A percentile compares a stretch with the other conserved stretches of the same genome.
These are phyloP conservation scores for Pteromalus puparum DNA, from an alignment of 1,140 invertebrate species.

Conservation along the genomic window DNA sequence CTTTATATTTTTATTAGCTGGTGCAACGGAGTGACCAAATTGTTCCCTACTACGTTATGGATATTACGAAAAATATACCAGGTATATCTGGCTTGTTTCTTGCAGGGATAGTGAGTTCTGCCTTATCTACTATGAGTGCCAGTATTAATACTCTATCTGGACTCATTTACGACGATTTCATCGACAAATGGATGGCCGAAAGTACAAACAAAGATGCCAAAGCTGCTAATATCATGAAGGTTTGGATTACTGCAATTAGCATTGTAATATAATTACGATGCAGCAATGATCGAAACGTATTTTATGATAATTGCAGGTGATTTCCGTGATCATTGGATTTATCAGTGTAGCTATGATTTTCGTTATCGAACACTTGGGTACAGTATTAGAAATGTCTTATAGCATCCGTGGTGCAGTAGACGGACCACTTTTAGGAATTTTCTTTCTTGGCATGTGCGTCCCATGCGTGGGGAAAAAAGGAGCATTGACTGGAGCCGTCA, in stretches of 20 bases:
- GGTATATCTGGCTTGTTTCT: conserved; percentile 83
- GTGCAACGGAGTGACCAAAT: conserved; percentile 73
- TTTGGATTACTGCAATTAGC: conserved; percentile 1
- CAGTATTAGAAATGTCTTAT: conserved; percentile 70
- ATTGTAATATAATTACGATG: no score
- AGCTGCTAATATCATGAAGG: conserved; percentile 69
- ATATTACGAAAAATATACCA: conserved; percentile 74
- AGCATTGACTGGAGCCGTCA: conserved; percentile 74
- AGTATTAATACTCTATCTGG: conserved; percentile 77
- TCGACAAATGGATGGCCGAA: conserved; percentile 67
- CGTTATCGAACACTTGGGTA: conserved; percentile 69
- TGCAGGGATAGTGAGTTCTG: conserved; percentile 82
- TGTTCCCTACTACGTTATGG: conserved; percentile 79
- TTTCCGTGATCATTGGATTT: conserved; percentile 70
- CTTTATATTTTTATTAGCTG: conserved; percentile 38
- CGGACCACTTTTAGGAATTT: conserved; percentile 76
- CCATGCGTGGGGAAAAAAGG: conserved; percentile 75
- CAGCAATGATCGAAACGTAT: no score
- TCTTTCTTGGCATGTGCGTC: conserved; percentile 76
- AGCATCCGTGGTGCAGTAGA: conserved; percentile 74
- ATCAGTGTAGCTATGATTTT: conserved; percentile 76
- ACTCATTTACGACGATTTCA: conserved; percentile 78
- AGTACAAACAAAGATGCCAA: conserved; percentile 61
- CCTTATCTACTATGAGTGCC: conserved; percentile 75
- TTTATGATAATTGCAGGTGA: conserved; percentile 48